Conservation (phyloP, 2,888 invertebrate species). For the Automeris io region DNA sequence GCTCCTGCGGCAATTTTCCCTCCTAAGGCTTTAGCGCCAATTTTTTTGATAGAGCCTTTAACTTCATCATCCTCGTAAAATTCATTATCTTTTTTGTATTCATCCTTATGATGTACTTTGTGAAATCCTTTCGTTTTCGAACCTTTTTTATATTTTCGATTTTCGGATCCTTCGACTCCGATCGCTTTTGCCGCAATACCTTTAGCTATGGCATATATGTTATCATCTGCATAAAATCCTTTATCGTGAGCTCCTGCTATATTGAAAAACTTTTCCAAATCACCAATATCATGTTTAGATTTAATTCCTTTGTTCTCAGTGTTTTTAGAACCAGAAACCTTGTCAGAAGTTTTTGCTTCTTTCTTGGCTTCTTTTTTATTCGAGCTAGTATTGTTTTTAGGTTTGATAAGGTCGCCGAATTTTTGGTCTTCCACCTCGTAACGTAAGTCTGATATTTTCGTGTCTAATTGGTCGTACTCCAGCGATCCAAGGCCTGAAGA, state of each 20-base stretch:
- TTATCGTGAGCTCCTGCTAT: conserved; percentile 39
- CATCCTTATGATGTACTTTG: conserved; percentile 77
- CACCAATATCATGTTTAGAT: conserved; percentile 40
- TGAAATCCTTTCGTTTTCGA: conserved; percentile 77
- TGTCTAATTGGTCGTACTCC: conserved; percentile 48
- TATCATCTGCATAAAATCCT: conserved; percentile 50
- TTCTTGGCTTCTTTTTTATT: conserved; percentile 12
- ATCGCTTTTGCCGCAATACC: conserved; percentile 51
- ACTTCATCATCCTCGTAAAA: conserved; percentile 77
- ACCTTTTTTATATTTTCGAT: conserved; percentile 71
- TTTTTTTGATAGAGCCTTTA: conserved; percentile 66
- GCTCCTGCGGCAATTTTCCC: conserved; percentile 60
- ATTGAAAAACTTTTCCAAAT: conserved; percentile 50
- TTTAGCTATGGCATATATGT: conserved; percentile 55
- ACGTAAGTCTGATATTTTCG: conserved; percentile 42
- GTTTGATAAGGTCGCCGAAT: conserved; percentile 42
- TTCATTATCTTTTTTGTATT: conserved; percentile 77
- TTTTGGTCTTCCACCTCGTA: conserved; percentile 55
- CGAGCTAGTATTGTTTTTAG: conserved; percentile 32
- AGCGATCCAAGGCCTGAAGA: conserved; percentile 38
- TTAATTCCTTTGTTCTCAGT: conserved; percentile 38
- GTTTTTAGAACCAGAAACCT: conserved; percentile 41
- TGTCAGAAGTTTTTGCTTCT: conserved; percentile 25
- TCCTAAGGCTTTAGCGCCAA: conserved; percentile 66
- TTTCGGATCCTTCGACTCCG: conserved; percentile 56